Base-by-base conservation (phyloP, 2,113 vertebrate genomes). In the Leiothrix lutea region DNA sequence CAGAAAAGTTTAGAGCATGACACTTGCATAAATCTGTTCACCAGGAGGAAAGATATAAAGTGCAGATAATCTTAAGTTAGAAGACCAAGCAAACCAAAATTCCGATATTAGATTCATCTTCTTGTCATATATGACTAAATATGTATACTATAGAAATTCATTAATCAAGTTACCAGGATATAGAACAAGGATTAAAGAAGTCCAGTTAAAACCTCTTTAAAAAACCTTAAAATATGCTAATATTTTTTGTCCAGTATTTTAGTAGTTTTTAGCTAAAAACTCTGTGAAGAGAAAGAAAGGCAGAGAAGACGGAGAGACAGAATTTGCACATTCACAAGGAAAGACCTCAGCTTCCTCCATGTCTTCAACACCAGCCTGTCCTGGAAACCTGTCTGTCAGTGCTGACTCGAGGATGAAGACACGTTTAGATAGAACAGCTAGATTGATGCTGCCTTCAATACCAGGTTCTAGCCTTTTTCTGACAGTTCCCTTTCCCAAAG, bases 371-470 rank as follows among this genome's bases (percentile, higher is more conserved):
- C 35, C 50, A 86, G n/a, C 25, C 35, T 88, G 40, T 28, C 36
- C 31, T 61, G 75, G 45, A 88, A 92, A 69, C 14, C 8, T 62
- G 11, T 16, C 36, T 58, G 9, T 31, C 50, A 57, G 13, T 0
- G 0, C 61, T 75, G 36, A 53, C 28, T n/a, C 0, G 0, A 73
- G 45, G 8, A n/a, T 48, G 66, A 67, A 35, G 40, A 64, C 26
- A 48, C 8, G 11, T 31, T 77, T 51, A 69, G 36, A 19, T 19
- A 80, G 56, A 86, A 28, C 14, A 77, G 26, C 13, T 85, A 19
- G 67, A 38, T 6, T 73, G 12, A 22, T 19, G 38, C 18, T 67
- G 23, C 26, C 28, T 47, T 85, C 7, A 5, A 2, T 79, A 92
- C 79, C 31, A 80, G 24, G 17, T 44, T 33, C 71, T 57, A 58